These are phyloP conservation scores for Troides aeacus DNA, from an alignment of 2,888 invertebrate species.

Conservation along the genomic window DNA sequence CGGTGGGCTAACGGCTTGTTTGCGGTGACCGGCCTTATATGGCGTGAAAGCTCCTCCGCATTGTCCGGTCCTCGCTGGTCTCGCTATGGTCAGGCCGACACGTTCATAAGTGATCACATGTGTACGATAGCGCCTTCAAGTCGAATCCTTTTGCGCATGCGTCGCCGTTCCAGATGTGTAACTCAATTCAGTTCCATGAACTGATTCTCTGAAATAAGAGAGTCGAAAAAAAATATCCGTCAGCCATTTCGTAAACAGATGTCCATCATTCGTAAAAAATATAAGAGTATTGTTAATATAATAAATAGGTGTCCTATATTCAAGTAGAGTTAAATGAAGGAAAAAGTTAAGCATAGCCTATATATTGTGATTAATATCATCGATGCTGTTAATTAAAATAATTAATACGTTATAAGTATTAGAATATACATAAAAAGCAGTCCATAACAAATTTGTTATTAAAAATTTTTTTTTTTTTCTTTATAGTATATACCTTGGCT, in stretches of 20 bases:
- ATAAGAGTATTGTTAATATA: background rate
- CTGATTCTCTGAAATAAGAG: background rate
- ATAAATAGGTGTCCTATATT: background rate
- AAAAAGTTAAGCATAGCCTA: background rate
- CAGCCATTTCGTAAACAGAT: background rate
- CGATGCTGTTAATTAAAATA: too few relatives aligned
- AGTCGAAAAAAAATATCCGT: background rate
- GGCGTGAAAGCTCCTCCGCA: constrained; percentile 75
- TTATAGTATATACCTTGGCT: too few relatives aligned
- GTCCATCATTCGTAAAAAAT: background rate
- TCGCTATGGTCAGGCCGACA: constrained; percentile 58
- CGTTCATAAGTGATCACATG: constrained; percentile 46
- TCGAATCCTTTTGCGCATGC: constrained; percentile 1
- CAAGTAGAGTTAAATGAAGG: background rate
- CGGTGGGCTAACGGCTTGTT: constrained; percentile 69
- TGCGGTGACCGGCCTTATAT: constrained; percentile 65
- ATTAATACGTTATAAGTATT: too few relatives aligned
- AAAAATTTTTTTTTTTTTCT: too few relatives aligned
- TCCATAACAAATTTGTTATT: too few relatives aligned
- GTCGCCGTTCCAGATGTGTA: constrained; percentile 9
- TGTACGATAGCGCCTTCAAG: constrained; percentile 26
- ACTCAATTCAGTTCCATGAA: constrained; percentile 1
- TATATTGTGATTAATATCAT: too few relatives aligned
- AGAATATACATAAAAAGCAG: too few relatives aligned
- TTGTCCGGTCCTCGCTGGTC: constrained; percentile 64